These are phyloP conservation scores for Calliopum simillimum DNA, from an alignment of 2,888 invertebrate genomes.

Conservation along the genomic window DNA sequence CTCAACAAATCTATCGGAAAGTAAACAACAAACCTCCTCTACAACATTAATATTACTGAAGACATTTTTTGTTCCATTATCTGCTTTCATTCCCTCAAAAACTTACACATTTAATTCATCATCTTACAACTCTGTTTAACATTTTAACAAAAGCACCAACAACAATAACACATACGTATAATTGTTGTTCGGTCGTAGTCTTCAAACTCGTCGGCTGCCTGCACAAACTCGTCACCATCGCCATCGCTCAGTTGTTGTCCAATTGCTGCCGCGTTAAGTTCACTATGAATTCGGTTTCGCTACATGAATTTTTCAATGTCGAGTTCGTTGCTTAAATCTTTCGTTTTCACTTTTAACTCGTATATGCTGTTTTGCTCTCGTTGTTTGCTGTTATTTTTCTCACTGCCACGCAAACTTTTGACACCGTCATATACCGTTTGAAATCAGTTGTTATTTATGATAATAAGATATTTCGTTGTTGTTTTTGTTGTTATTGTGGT, in stretches of 20 bases:
- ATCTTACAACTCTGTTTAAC: too few species aligned
- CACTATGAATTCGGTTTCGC: constrained; percentile 8
- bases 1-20: background rate
- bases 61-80: too few species aligned
- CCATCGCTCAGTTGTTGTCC: constrained; percentile 42
- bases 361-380: constrained; percentile 8
- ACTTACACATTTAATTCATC: too few species aligned
- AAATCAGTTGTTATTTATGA: constrained; percentile 13
- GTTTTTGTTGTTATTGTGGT: constrained; percentile 3
- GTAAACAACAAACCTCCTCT: too few species aligned
- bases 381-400: constrained; percentile 16
- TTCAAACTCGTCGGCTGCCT: too few species aligned
- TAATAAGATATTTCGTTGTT: constrained; percentile 1
- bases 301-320: background rate
- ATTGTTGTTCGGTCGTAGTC: background rate
- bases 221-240: constrained; percentile 1
- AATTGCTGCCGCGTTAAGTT: constrained; percentile 39
- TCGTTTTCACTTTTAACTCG: constrained; percentile 44
- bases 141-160: background rate
- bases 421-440: constrained; percentile 20
- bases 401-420: constrained; percentile 32
- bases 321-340: constrained; percentile 49
- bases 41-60: too few species aligned
- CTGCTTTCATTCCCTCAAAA: too few species aligned
- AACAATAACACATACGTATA: background rate